Evolutionary conservation across 2,888 invertebrate species (phyloP), one percentile per base, ranked within the genome.

Genomic region (Matsumyia berberina): DNA sequence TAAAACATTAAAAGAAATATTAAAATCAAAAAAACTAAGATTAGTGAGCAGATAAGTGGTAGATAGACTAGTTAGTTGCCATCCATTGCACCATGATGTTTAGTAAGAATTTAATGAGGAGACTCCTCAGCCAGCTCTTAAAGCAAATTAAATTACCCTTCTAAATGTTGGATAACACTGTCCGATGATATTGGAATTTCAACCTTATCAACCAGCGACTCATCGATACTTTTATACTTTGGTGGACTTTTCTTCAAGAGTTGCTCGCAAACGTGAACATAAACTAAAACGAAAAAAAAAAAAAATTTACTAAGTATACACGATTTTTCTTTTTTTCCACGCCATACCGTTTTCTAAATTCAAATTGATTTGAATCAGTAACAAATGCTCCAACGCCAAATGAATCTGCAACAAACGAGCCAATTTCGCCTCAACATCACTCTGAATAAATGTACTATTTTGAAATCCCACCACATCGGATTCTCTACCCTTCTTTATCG

Each of bases 371-470:
- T 92, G 91, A 44, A 92, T 90, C 89, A 90, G 88, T 12, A 92
- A 42, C 8, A 92, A 79, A 86, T 92, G 92, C 78, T 92, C 92
- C 66, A 92, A 58, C 0, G 89, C 88, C 57, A 90, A 89, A 76
- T 92, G 92, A 8, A 91, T 89, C 87, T 91, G 91, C 15, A 90
- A 87, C 1, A 92, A 66, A 69, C 90, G 90, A 0, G 90, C 89
- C n/a, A 92, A 64, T 9, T 88, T 88, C 11, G 76, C 80, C 44
- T 89, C 88, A 29, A 89, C 89, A 35, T 90, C 89, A 0, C 77
- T 66, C 60, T 88, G 87, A 86, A 89, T 87, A 51, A 92, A 92
- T 60, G 88, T 88, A 37, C 92, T 92, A 83, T 92, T 92, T 77
- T 89, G 90, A 46, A 92, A 90, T 0, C 89, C 91, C 1, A 89